Percentiles rank a stretch among this genome's conserved stretches.
phyloP scores from a whole-genome alignment of 2,113 vertebrate species.

The Apaloderma vittatum region DNA sequence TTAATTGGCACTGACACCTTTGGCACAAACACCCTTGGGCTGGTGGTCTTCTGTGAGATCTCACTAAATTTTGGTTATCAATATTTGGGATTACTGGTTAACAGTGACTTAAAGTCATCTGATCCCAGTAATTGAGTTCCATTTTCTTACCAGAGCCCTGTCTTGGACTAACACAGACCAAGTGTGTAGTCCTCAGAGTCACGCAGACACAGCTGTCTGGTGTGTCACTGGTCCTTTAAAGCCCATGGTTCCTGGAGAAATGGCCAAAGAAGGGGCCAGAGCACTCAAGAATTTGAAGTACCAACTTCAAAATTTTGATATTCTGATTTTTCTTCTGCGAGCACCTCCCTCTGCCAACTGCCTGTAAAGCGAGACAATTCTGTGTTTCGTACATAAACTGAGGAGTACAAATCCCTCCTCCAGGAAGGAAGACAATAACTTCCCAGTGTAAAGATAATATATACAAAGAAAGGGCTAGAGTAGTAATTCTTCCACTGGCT shows the following conservation, averaged over 20 bases:
- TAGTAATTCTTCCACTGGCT: not conserved
- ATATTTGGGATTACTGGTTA: not conserved
- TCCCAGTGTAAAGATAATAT: not conserved
- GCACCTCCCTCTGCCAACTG: not conserved
- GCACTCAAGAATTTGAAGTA: not conserved
- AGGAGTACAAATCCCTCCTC: not conserved
- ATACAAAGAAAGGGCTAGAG: not conserved
- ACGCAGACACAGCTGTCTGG: not conserved
- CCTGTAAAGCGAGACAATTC: not conserved
- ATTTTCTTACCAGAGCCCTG: not conserved
- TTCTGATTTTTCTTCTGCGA: not conserved
- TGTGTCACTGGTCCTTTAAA: not conserved
- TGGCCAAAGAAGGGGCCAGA: not conserved
- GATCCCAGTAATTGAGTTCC: not conserved
- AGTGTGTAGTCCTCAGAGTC: not conserved
- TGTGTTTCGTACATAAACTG: rapidly evolving
- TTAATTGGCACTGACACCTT: not conserved
- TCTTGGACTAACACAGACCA: not conserved
- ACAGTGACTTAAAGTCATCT: not conserved
- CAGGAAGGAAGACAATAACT: not conserved
- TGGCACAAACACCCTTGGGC: not conserved
- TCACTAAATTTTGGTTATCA: not conserved
- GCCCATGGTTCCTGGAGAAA: not conserved
- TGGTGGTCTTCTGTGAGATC: not conserved
- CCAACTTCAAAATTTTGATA: not conserved